A percentile compares a stretch with the other conserved stretches of the same genome.
Conservation (phyloP, 2,888 invertebrate genomes). For the Morinoia aosen region DNA sequence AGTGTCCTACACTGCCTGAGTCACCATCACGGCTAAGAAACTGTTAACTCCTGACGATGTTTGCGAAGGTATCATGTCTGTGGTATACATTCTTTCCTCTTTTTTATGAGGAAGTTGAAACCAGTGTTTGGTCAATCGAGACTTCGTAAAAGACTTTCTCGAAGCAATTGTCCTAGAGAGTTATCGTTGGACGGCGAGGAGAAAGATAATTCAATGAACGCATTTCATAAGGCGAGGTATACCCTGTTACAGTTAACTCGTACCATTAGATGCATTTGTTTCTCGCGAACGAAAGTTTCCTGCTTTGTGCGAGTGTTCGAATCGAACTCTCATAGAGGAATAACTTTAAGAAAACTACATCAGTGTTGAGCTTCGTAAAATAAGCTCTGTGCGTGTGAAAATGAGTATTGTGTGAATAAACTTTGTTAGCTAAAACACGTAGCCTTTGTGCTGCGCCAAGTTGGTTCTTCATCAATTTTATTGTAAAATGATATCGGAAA, state of each 20-base stretch:
- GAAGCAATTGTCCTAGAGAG: not conserved
- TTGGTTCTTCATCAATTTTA: slow-evolving; percentile 4
- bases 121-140: not conserved
- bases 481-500: not conserved
- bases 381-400: not conserved
- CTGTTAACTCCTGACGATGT: not conserved
- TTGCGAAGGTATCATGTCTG: not conserved
- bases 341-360: not conserved
- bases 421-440: not conserved
- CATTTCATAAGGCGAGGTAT: not conserved
- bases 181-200: not conserved
- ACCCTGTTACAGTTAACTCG: not conserved
- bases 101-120: not conserved
- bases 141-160: not conserved
- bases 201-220: not conserved
- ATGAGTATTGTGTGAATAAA: not conserved
- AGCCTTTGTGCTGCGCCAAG: not conserved
- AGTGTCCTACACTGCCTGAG: not conserved
- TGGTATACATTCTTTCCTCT: not conserved
- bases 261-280: slow-evolving; percentile 15
- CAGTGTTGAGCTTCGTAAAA: not conserved
- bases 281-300: not conserved
- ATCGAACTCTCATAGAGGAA: not conserved
- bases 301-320: not conserved
- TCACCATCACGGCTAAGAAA: not conserved